A percentile compares a stretch with the other conserved stretches of the same genome.
Evolutionary conservation across 2,113 vertebrate genomes (phyloP).

Genomic region (Nycticorax nycticorax): DNA sequence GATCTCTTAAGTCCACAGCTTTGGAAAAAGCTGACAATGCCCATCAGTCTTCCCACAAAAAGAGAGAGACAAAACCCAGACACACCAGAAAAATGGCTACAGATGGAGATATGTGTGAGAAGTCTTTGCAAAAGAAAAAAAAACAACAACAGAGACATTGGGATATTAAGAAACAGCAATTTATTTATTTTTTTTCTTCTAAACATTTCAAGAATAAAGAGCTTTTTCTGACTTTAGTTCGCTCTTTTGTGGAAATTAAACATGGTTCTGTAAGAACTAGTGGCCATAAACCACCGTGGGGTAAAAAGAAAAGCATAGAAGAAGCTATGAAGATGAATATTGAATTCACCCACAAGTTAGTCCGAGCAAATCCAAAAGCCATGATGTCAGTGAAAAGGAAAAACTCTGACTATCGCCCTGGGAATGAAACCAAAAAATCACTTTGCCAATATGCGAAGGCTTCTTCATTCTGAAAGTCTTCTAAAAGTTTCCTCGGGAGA

Average conservation of each 20-base stretch:
- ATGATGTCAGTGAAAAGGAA: slow-evolving; percentile 45
- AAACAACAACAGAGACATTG: neutral
- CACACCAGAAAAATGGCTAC: neutral
- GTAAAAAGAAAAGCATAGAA: neutral
- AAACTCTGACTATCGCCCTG: slow-evolving; percentile 1
- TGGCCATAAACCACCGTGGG: neutral
- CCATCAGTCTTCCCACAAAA: neutral
- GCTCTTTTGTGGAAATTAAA: neutral
- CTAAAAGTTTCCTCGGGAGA: slow-evolving; percentile 31
- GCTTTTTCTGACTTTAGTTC: neutral
- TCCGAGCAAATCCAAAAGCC: neutral
- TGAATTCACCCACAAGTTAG: slow-evolving; percentile 30
- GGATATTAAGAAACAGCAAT: neutral
- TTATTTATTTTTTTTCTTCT: neutral
- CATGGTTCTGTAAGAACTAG: neutral
- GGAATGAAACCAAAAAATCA: slow-evolving; percentile 36
- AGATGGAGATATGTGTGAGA: neutral
- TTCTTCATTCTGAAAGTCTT: slow-evolving; percentile 12
- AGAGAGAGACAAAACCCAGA: slow-evolving; percentile 17
- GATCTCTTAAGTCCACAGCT: neutral
- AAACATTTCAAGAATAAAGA: neutral
- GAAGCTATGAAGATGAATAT: neutral
- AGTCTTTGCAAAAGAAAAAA: neutral
- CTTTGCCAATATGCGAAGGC: neutral
- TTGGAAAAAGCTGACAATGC: slow-evolving; percentile 22